Conservation (phyloP, 2,113 vertebrate species). For the Daboia siamensis region DNA sequence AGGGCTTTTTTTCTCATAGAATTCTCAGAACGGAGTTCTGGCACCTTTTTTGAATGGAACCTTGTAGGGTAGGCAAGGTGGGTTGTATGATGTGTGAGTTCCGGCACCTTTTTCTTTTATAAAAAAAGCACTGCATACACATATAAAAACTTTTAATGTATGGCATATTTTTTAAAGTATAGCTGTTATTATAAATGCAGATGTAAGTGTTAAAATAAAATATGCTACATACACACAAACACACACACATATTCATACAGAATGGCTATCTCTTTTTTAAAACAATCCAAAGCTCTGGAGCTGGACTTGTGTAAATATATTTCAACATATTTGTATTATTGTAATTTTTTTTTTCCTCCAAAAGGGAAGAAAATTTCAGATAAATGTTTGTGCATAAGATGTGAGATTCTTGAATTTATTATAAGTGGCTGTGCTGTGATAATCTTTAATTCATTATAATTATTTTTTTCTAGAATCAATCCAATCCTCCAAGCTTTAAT, state of each 20-base stretch:
- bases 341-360: background rate
- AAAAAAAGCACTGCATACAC: no score
- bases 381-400: background rate
- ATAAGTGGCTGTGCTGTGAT: background rate
- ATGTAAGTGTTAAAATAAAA: background rate
- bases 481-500: background rate
- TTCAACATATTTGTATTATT: background rate
- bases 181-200: background rate
- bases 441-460: background rate
- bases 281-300: background rate
- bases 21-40: no score
- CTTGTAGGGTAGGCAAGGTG: no score
- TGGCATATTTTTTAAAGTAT: background rate
- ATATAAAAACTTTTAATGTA: background rate
- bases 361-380: background rate
- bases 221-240: background rate
- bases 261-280: background rate
- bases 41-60: no score
- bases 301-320: background rate
- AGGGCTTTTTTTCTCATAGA: no score
- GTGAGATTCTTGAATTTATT: background rate
- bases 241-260: background rate
- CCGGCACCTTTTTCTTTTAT: no score
- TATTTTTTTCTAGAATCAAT: background rate
- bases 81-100: no score